Base-by-base conservation (phyloP, 2,113 vertebrate species). In the Microtus montanus region DNA sequence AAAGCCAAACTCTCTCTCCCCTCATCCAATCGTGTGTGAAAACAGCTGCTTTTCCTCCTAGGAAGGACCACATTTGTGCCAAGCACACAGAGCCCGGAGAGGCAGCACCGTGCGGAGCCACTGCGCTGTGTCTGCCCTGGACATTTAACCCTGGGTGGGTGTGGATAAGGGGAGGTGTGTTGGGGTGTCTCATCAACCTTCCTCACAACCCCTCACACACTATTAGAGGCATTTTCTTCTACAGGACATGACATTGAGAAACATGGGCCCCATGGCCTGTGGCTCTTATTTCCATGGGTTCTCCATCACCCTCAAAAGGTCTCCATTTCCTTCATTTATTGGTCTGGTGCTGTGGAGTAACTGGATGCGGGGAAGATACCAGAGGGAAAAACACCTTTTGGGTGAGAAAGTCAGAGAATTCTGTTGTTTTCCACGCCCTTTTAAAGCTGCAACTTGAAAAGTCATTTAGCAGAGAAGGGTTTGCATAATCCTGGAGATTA, bases 151-250 rank as follows among this genome's bases (percentile, higher is more conserved):
- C 38, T 5, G 8, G 26, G 38, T 19, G 26, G 82, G 58, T 28
- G 58, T 64, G 38, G 82, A 17, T 63, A 17, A 24, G 38, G 4
- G 15, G 17, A 28, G 54, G 24, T n/a, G 33, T 28, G 58, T 24
- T 26, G 8, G 93, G 84, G 30, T 70, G 52, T 49, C 68, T 71
- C 70, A 87, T 96, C 78, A 74, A 94, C 93, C 92, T 97, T 73
- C 70, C 94, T 89, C 15, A 35, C 20, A 90, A 78, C 75, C 86
- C 79, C 33, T 13, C 20, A 58, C 79, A 26, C 41, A 44, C 47
- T 19, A 71, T 49, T 89, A 96, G 94, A 96, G 94, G 78, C 68
- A 78, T 95, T 97, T 97, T 94, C 95, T 47, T n/a, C 22, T 77
- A 28, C 74, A 77, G 74, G 52, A 83, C 22, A 1, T 74, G 85